Conservation (phyloP, 2,888 invertebrate species). For the Omphaloscelis lunosa region DNA sequence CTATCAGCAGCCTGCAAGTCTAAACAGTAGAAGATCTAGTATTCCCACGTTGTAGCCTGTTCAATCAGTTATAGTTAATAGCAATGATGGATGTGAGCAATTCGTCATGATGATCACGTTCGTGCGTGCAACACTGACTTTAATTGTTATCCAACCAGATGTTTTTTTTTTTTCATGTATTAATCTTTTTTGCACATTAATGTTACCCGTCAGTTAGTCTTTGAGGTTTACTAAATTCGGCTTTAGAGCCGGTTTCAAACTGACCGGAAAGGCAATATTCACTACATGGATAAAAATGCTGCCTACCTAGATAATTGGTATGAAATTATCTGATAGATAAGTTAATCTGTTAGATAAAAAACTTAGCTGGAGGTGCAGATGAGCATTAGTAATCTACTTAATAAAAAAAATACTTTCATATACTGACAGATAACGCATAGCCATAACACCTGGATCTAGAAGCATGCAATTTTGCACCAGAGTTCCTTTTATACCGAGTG, state of each 20-base stretch:
- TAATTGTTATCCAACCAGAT: conserved; percentile 49
- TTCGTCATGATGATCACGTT: conserved; percentile 60
- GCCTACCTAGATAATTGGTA: not conserved
- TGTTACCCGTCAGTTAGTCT: not conserved
- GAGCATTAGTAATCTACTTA: not conserved
- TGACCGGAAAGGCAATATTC: not conserved
- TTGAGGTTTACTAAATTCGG: not conserved
- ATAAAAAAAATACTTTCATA: too few species aligned
- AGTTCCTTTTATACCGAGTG: too few species aligned
- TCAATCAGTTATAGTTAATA: conserved; percentile 42
- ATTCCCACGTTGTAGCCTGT: conserved; percentile 58
- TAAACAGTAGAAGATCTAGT: conserved; percentile 20
- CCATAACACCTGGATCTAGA: too few species aligned
- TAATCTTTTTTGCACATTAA: conserved; percentile 12
- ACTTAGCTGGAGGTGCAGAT: too few species aligned
- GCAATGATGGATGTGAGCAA: conserved; percentile 44
- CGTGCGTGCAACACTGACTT: conserved; percentile 56
- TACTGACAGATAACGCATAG: too few species aligned
- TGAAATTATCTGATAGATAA: not conserved
- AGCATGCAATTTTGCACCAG: too few species aligned
- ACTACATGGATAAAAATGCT: not conserved
- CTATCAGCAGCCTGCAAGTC: not conserved
- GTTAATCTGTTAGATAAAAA: not conserved
- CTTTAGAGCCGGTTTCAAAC: not conserved
- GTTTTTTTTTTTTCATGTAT: conserved; percentile 6